These are phyloP conservation scores for Eugnorisma glareosa DNA, from an alignment of 2,888 invertebrate genomes.

Conservation along the genomic window DNA sequence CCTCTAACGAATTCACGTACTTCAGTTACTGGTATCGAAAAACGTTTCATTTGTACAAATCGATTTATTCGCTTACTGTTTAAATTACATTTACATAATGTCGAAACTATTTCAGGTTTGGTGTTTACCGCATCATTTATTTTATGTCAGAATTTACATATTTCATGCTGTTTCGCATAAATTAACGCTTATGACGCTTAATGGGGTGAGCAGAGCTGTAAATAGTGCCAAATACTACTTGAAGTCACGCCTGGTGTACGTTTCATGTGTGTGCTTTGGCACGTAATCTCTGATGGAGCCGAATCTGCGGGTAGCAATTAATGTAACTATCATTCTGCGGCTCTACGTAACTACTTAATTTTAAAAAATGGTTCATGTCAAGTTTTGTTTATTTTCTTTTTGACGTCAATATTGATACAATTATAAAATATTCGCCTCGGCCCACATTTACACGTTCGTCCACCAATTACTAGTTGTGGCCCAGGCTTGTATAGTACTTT, in stretches of 20 bases:
- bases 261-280: constrained; percentile 52
- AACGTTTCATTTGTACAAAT: constrained; percentile 57
- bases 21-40: constrained; percentile 40
- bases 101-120: constrained; percentile 51
- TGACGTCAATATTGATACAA: too few relatives aligned
- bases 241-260: constrained; percentile 33
- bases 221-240: constrained; percentile 51
- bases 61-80: constrained; percentile 46
- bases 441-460: too few relatives aligned
- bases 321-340: background rate
- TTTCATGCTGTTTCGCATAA: constrained; percentile 37
- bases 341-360: background rate
- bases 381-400: background rate
- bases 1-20: constrained; percentile 53
- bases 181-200: constrained; percentile 50
- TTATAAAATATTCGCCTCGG: background rate
- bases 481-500: too few relatives aligned
- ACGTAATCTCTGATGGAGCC: constrained; percentile 7
- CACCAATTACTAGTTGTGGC: too few relatives aligned
- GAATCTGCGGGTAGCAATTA: constrained; percentile 11
- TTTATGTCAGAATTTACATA: constrained; percentile 43
- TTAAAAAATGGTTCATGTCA: background rate
- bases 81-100: constrained; percentile 62
- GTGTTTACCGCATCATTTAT: constrained; percentile 51
- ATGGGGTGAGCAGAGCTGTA: constrained; percentile 35